Conservation (phyloP, 2,797 vertebrate species). For the Mormyrus hasselquistii region DNA sequence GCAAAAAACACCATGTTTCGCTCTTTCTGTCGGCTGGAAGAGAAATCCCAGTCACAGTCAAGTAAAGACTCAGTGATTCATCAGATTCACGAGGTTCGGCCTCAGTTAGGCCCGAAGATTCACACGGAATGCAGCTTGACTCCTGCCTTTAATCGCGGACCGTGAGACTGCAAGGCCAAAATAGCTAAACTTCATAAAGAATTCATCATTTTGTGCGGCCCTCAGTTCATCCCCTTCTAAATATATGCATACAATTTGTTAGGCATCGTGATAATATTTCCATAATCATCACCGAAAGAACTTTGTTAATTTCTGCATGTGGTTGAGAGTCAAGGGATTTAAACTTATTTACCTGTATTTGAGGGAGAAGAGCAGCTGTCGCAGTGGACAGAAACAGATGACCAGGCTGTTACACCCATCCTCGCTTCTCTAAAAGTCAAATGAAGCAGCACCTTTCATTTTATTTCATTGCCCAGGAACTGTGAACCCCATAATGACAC, state of each 20-base stretch:
- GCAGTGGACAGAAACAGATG: not conserved
- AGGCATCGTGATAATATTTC: slow-evolving; percentile 2
- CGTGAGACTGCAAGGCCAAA: not conserved
- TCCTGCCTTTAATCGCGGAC: not conserved
- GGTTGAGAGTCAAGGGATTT: not conserved
- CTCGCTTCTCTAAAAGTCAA: not conserved
- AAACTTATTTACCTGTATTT: not conserved
- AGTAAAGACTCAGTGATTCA: not conserved
- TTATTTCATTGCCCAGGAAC: not conserved
- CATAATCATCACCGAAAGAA: not conserved
- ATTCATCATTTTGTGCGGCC: not conserved
- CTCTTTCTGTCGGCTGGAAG: not conserved
- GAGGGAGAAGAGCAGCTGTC: not conserved
- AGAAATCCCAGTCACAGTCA: not conserved
- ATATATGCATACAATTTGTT: not conserved
- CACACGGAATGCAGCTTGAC: not conserved
- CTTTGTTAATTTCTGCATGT: not conserved
- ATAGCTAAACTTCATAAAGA: not conserved
- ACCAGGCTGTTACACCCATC: not conserved
- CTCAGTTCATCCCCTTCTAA: not conserved
- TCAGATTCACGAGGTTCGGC: not conserved
- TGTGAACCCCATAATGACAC: not conserved
- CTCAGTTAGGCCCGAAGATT: not conserved
- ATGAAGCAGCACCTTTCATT: not conserved
- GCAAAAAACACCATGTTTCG: not conserved